These are phyloP conservation scores for Mylabris phalerata DNA, from an alignment of 1,140 invertebrate genomes.

Conservation along the genomic window DNA sequence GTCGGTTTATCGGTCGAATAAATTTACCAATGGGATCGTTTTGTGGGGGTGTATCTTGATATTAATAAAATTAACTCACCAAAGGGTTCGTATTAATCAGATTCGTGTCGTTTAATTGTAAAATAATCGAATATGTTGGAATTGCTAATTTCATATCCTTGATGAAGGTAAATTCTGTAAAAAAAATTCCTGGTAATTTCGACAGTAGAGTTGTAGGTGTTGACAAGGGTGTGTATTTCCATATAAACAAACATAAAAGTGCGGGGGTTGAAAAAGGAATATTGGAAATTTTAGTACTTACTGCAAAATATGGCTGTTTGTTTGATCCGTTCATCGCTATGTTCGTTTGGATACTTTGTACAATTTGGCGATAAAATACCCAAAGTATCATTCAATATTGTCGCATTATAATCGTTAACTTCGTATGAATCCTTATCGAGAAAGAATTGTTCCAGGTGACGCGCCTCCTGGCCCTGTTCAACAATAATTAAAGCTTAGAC, in stretches of 20 bases:
- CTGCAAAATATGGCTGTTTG: conserved; percentile 21
- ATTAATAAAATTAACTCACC: conserved; percentile 4
- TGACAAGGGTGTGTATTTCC: not conserved
- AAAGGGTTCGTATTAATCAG: conserved; percentile 7
- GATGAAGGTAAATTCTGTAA: conserved; percentile 15
- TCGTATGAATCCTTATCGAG: conserved; percentile 18
- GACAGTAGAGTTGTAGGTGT: not conserved
- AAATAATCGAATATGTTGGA: conserved; percentile 1
- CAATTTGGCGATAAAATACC: conserved; percentile 17
- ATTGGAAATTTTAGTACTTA: conserved; percentile 6
- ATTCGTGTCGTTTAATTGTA: conserved; percentile 18
- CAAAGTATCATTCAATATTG: conserved; percentile 13
- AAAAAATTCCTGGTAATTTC: not conserved
- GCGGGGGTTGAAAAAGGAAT: not conserved
- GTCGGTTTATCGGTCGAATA: not conserved
- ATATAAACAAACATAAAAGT: not conserved
- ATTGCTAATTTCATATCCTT: conserved; percentile 2
- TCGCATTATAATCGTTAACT: conserved; percentile 16
- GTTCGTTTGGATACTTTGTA: conserved; percentile 12
- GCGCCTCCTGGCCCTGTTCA: conserved; percentile 9
- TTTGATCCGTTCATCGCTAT: conserved; percentile 4
- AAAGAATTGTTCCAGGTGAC: conserved; percentile 6
- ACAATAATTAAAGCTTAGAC: not conserved
- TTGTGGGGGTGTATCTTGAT: not conserved
- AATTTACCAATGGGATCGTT: not conserved